Percentiles rank a stretch among this genome's conserved stretches.
Evolutionary conservation across 2,113 vertebrate species (phyloP).

Genomic region (Pedionomus torquatus): DNA sequence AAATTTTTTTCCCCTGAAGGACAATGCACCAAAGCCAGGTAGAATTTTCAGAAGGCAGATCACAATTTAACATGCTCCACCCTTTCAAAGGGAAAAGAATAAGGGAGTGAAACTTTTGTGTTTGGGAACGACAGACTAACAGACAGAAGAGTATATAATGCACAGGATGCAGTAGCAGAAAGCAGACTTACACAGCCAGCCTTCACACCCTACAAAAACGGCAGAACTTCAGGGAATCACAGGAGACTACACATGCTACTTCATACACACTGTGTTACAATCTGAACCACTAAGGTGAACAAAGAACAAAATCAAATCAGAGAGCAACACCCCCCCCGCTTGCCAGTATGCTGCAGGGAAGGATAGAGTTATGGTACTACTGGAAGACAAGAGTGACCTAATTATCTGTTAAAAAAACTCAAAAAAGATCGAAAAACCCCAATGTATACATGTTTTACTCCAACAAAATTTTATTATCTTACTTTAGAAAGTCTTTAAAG

Average conservation of each 20-base stretch:
- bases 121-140: neutral
- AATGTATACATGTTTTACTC: neutral
- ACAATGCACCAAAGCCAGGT: neutral
- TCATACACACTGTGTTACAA: neutral
- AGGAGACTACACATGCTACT: too few species aligned
- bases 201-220: neutral
- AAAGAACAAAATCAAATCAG: neutral
- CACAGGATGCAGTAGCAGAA: neutral
- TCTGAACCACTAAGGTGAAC: neutral
- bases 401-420: neutral
- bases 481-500: neutral
- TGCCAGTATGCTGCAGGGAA: neutral
- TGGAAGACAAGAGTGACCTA: neutral
- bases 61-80: neutral
- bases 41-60: neutral
- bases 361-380: neutral
- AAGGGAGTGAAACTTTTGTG: neutral
- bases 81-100: neutral
- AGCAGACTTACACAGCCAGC: neutral
- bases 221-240: neutral
- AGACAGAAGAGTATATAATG: neutral
- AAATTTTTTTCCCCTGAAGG: neutral
- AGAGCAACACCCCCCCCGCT: neutral
- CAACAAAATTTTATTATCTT: neutral
- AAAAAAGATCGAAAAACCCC: neutral